A percentile compares a stretch with the other conserved stretches of the same genome.
Conservation (phyloP, 2,797 vertebrate genomes). For the Gadopsis marmoratus region DNA sequence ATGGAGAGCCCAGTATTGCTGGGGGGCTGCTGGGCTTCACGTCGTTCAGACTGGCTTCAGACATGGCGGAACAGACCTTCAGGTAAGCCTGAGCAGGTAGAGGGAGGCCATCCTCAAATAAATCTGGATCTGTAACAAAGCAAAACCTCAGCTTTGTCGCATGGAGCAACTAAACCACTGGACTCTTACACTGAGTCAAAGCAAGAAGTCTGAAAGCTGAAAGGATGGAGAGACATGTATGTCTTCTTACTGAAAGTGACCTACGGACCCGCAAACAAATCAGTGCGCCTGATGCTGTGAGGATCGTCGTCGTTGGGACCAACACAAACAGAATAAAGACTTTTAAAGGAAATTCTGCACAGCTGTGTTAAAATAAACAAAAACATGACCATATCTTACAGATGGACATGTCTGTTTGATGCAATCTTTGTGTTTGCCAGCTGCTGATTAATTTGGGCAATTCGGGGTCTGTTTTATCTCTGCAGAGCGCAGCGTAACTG, state of each 20-base stretch:
- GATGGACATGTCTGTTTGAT: not conserved
- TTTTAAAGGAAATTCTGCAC: not conserved
- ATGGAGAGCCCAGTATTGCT: constrained; percentile 56
- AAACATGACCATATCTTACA: not conserved
- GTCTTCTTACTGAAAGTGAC: not conserved
- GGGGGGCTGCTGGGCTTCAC: constrained; percentile 62
- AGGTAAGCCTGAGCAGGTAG: constrained; percentile 86
- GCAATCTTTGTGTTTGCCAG: not conserved
- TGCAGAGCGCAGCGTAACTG: not conserved
- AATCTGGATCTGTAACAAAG: constrained; percentile 75
- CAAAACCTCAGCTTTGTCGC: not conserved
- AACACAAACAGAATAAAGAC: not conserved
- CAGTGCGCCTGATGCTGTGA: too few relatives aligned
- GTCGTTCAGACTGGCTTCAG: constrained; percentile 78
- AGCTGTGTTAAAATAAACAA: not conserved
- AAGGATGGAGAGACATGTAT: not conserved
- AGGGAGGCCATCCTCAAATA: constrained; percentile 85
- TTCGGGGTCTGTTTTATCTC: constrained; percentile 31
- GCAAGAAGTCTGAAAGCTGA: too few relatives aligned
- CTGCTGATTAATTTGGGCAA: constrained; percentile 22
- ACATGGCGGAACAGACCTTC: constrained; percentile 83
- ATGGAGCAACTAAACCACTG: not conserved
- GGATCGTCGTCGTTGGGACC: too few relatives aligned
- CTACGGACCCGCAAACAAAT: not conserved
- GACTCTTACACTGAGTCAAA: not conserved